Evolutionary conservation across 35 echinoderm and acorn worm genomes (phyloP).

Genomic region (Heliocidaris tuberculata): DNA sequence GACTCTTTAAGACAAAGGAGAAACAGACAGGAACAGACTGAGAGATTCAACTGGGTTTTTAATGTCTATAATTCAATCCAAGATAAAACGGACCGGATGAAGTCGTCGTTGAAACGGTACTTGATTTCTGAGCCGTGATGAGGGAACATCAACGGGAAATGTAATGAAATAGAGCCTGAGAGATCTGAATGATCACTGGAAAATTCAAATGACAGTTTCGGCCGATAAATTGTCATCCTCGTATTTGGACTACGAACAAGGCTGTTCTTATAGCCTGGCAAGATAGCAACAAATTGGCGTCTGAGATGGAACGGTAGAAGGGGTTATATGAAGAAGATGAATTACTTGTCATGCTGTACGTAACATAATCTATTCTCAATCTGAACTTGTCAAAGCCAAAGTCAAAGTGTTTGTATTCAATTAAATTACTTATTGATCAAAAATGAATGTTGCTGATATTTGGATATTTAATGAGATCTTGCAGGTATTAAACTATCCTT

Average conservation of each 20-base stretch:
- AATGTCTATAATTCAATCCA: conserved; percentile 18
- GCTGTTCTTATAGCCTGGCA: not conserved
- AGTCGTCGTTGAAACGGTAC: not conserved
- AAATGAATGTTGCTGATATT: not conserved
- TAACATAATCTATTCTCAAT: not conserved
- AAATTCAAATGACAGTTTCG: not conserved
- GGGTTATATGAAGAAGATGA: not conserved
- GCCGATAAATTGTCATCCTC: not conserved
- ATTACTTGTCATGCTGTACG: not conserved
- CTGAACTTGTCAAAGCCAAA: not conserved
- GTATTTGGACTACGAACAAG: not conserved
- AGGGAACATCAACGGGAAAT: not conserved
- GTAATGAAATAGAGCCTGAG: not conserved
- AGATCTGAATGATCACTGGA: not conserved
- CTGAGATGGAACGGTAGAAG: not conserved
- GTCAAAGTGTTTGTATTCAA: not conserved
- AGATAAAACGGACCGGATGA: not conserved
- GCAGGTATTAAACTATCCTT: not conserved
- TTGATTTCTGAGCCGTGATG: not conserved
- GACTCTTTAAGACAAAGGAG: not conserved
- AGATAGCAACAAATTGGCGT: not conserved
- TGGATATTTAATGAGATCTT: not conserved
- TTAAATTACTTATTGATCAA: conserved; percentile 3
- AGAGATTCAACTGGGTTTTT: not conserved
- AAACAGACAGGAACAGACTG: not conserved